phyloP scores from a whole-genome alignment of 2,797 vertebrate genomes.

The Naso thynnoides region DNA sequence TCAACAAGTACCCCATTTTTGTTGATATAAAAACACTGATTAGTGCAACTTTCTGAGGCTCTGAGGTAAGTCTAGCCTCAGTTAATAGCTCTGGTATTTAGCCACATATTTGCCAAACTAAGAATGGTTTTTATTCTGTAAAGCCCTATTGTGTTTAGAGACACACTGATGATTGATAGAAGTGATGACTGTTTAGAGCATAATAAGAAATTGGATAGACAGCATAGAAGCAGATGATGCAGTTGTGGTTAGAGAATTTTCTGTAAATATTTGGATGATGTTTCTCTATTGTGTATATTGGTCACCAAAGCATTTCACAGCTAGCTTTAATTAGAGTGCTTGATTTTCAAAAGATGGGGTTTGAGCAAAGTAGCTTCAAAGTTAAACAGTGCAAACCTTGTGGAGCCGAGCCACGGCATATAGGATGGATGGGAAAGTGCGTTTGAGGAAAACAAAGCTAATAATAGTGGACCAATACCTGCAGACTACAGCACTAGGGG shows the following conservation, averaged over 20 bases:
- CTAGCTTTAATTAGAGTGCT: not conserved
- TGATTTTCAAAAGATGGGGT: constrained; percentile 5
- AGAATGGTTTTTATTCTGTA: not conserved
- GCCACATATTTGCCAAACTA: not conserved
- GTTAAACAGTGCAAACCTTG: constrained; percentile 29
- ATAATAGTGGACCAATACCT: constrained; percentile 65
- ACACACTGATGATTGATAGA: constrained; percentile 4
- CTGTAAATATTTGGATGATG: not conserved
- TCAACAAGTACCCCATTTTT: not conserved
- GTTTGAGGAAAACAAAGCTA: constrained; percentile 64
- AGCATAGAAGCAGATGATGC: not conserved
- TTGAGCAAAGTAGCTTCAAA: constrained; percentile 14
- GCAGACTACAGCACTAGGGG: constrained; percentile 70
- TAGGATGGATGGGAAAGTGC: constrained; percentile 47
- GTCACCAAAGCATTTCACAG: not conserved
- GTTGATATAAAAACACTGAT: not conserved
- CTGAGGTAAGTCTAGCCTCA: not conserved
- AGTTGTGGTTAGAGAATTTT: not conserved
- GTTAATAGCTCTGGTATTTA: not conserved
- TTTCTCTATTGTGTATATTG: constrained; percentile 1
- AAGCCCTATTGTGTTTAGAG: not conserved
- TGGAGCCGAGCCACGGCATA: constrained; percentile 33
- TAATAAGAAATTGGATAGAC: not conserved
- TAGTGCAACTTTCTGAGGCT: not conserved
- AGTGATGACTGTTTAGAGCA: not conserved